Base-by-base conservation (phyloP, 2,797 vertebrate genomes). In the Cetoscarus ocellatus region DNA sequence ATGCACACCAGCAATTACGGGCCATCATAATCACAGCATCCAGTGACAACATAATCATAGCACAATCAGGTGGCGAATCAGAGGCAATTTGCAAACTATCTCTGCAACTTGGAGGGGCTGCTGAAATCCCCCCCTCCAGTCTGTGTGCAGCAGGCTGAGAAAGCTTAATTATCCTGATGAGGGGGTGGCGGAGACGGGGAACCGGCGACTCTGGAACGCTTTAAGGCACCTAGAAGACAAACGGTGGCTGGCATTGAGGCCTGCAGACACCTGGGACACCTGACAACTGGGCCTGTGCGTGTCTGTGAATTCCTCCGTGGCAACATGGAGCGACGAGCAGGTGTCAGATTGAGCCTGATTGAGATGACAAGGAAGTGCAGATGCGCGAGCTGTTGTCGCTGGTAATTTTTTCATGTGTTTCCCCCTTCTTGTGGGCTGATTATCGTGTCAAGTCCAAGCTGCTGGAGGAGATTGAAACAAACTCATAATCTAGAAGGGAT, bases 31-130 rank as follows among this genome's bases (percentile, higher is more conserved):
- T 94, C 93, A 94, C 84, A 92, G 90, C 92, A 93, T 91, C 86
- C 89, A 92, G 86, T 93, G 92, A 95, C 93, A 93, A 91, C 87
- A 93, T 93, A 94, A 94, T 94, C 92, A 94, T 87, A 86, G 91
- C 89, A 92, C 91, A 94, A 93, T 93, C 90, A 90, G 84, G 83
- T 91, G 91, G 86, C 85, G 78, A 92, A 92, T 93, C 92, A 90
- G 89, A 86, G 85, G 88, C 91, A 94, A 93, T 95, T 94, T 93
- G 85, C 90, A 85, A 89, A 92, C 87, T 86, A 87, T 80, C 86
- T 79, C 75, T 51, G 84, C 85, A 91, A 87, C 88, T 92, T 90
- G 77, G 86, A 91, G 86, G 86, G 87, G 82, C 77, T 84, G 86
- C 76, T 62, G 58, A 89, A 87, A 86, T 88, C 70, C 86, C 69